A percentile compares a stretch with the other conserved stretches of the same genome.
These are phyloP conservation scores for Mimachlamys varia DNA, from an alignment of 2,888 invertebrate genomes.

Conservation along the genomic window DNA sequence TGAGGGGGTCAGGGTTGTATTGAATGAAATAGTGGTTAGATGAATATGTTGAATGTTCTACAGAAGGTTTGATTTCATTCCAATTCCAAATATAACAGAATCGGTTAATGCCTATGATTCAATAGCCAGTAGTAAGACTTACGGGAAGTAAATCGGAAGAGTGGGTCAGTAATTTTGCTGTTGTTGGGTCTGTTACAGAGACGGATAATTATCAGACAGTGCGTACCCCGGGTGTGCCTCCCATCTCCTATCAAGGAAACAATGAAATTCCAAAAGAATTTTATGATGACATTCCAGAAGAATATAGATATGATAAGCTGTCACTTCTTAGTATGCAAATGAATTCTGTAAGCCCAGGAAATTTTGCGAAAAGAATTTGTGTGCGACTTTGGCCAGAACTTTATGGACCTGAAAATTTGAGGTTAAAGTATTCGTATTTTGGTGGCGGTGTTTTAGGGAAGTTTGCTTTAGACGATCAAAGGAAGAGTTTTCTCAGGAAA, in stretches of 20 bases:
- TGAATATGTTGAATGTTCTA: no score
- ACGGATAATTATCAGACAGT: not conserved
- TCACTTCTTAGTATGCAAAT: conserved; percentile 39
- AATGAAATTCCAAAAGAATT: not conserved
- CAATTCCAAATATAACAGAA: not conserved
- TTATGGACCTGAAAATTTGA: conserved; percentile 38
- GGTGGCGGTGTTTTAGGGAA: conserved; percentile 45
- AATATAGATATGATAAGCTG: conserved; percentile 36
- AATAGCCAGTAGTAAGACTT: no score
- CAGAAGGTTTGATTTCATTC: no score
- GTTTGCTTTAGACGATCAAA: conserved; percentile 41
- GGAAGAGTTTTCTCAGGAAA: conserved; percentile 41
- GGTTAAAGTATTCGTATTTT: conserved; percentile 44
- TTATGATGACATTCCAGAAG: conserved; percentile 37
- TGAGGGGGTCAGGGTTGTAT: no score
- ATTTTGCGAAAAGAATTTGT: conserved; percentile 47
- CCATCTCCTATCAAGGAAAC: not conserved
- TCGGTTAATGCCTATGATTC: not conserved
- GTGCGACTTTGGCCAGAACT: conserved; percentile 45
- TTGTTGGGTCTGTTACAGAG: conserved; percentile 16
- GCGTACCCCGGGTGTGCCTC: not conserved
- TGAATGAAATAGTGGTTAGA: no score
- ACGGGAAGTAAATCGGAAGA: not conserved
- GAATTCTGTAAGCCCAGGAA: conserved; percentile 43
- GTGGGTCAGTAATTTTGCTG: not conserved